Base-by-base conservation (phyloP, 1,140 invertebrate species). In the Drosophila parabipectinata region DNA sequence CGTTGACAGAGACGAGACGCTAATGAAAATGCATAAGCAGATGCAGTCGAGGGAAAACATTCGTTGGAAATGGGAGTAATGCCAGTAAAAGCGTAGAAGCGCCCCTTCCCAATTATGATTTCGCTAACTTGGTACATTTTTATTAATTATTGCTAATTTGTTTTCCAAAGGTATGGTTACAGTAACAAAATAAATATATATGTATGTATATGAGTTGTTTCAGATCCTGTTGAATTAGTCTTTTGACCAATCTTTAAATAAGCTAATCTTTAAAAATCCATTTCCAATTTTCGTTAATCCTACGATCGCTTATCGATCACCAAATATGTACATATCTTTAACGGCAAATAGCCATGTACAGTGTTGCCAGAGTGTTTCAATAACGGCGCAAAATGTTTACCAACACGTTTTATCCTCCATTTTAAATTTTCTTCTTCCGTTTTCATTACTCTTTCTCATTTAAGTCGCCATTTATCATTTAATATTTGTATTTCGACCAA, bases 21-120 rank as follows among this genome's bases (percentile, higher is more conserved):
- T 83, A 83, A 83, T 83, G 79, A 84, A 83, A 83, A 83, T 83
- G 79, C 80, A 83, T 84, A 83, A 84, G 68, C 79, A 77, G 74
- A 62, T 78, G 56, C 79, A 83, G 60, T 54, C 24, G 28, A 67
- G 58, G 69, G 57, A 82, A 54, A 57, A 47, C 37, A 37, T n/a
- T 4, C 18, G 30, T 4, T n/a, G 9, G 8, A 52, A 68, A 32
- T 15, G 30, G 51, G 10, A 50, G 63, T 48, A 18, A 39, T 69
- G 14, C 26, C 12, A n/a, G n/a, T 4, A 21, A 18, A 18, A 18
- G 18, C 18, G 18, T 18, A 18, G 1, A 18, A 18, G 18, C 18
- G 39, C n/a, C 3, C 15, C 5, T 15, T 44, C 39, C 39, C 15
- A 18, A 8, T 44, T 44, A 44, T 44, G 15, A 14, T 44, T 15